These are phyloP conservation scores for Platycheirus albimanus DNA, from an alignment of 2,888 invertebrate genomes.

Conservation along the genomic window DNA sequence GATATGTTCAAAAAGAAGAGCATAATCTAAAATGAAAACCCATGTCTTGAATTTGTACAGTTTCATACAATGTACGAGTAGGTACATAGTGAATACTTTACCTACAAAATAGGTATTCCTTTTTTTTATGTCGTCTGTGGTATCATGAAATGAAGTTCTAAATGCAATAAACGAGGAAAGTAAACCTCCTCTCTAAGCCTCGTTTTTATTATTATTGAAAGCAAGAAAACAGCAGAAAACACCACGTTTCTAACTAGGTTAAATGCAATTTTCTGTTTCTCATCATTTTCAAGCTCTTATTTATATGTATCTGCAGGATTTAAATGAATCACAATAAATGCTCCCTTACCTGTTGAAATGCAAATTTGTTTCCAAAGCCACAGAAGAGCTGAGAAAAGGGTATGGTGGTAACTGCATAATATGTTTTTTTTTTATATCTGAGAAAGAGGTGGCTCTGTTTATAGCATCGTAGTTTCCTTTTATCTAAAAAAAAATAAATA, in stretches of 20 bases:
- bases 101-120: too few relatives aligned
- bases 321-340: conserved; percentile 30
- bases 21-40: too few relatives aligned
- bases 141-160: too few relatives aligned
- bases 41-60: too few relatives aligned
- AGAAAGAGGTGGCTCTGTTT: neutral
- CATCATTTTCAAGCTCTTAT: neutral
- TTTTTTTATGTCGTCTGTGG: too few relatives aligned
- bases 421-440: neutral
- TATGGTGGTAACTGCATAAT: too few relatives aligned
- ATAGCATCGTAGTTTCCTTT: too few relatives aligned
- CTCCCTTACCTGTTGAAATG: conserved; percentile 47
- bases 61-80: too few relatives aligned
- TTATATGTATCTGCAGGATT: too few relatives aligned
- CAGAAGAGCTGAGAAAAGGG: neutral
- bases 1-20: too few relatives aligned
- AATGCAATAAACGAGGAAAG: neutral
- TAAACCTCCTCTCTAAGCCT: neutral
- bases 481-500: too few relatives aligned
- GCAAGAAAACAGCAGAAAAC: neutral
- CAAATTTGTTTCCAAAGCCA: conserved; percentile 37
- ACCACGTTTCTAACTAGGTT: neutral
- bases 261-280: neutral
- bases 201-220: neutral
- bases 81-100: too few relatives aligned